Evolutionary conservation across 2,113 vertebrate genomes (phyloP), one percentile per base, ranked within the genome.

Genomic region (Podarcis raffonei): DNA sequence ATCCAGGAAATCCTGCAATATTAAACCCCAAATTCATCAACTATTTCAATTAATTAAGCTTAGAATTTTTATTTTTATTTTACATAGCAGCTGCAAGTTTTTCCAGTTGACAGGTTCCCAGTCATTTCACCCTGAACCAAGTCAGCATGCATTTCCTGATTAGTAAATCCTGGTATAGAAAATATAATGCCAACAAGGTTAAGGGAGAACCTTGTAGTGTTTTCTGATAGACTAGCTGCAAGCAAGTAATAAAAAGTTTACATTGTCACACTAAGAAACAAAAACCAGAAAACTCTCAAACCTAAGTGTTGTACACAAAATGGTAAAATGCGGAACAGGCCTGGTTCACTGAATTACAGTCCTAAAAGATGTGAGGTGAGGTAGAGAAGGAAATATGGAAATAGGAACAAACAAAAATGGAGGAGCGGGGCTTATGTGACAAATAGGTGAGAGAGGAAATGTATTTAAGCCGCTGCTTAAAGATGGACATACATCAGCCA

Each of bases 401-500:
- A 66, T 42, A 83, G n/a, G 20, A 35, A 62, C 32, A 32, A 84
- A 72, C n/a, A 59, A 57, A 85, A 85, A 57, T 75, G 4, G 25
- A 85, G n/a, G 53, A 27, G 32, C 39, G n/a, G 18, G 22, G 23
- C 18, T 3, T 37, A 16, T 27, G 20, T 30, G 68, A 35, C 18
- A 53, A 71, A 53, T 27, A 23, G 23, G 1, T 72, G 5, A 25
- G 53, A 32, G 20, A 74, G 53, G 11, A 85, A 53, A 92, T 53
- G 22, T 87, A 42, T 89, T 32, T 88, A 84, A 92, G 89, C 89
- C 84, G 48, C 89, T 57, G 83, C 90, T 83, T 92, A 94, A 88
- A 91, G 92, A 92, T 81, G 89, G n/a, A 89, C 92, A 91, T 83
- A 91, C 94, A 91, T 88, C 83, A 93, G 90, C 87, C 87, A 90